Conservation (phyloP, 2,797 vertebrate species). For the Spea hammondii region DNA sequence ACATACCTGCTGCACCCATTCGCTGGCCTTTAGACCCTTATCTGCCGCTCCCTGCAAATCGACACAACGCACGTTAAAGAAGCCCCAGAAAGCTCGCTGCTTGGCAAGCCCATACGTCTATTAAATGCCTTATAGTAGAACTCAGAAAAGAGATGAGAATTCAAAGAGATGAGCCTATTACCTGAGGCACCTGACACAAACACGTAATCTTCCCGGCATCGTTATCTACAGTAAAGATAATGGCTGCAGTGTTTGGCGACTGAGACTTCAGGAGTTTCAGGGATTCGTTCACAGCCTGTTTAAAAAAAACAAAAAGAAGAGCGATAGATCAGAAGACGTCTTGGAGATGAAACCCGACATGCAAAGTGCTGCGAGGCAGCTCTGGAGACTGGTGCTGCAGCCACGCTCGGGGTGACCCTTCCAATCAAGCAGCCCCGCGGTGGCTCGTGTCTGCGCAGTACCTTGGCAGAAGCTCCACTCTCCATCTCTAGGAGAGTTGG, state of each 20-base stretch:
- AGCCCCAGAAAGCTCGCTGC: too few species aligned
- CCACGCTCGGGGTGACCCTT: too few species aligned
- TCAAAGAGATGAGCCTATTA: constrained; percentile 55
- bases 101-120: too few species aligned
- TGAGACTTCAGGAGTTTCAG: constrained; percentile 90
- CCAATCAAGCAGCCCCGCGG: background rate
- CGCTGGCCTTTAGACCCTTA: constrained; percentile 86
- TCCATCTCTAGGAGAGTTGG: constrained; percentile 94
- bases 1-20: constrained; percentile 92
- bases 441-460: constrained; percentile 46
- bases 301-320: too few species aligned
- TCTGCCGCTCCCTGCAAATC: constrained; percentile 77
- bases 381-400: too few species aligned
- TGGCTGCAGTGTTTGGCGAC: constrained; percentile 89
- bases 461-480: constrained; percentile 91
- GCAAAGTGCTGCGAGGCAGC: too few species aligned
- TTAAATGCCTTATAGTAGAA: too few species aligned
- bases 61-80: background rate
- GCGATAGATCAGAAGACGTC: too few species aligned
- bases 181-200: constrained; percentile 94
- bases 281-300: constrained; percentile 91
- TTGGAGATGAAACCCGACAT: background rate
- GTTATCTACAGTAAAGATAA: constrained; percentile 88
- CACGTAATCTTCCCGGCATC: constrained; percentile 91
- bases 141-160: background rate